A percentile compares a stretch with the other conserved stretches of the same genome.
Evolutionary conservation across 2,113 vertebrate genomes (phyloP).

Genomic region (Jacana jacana): DNA sequence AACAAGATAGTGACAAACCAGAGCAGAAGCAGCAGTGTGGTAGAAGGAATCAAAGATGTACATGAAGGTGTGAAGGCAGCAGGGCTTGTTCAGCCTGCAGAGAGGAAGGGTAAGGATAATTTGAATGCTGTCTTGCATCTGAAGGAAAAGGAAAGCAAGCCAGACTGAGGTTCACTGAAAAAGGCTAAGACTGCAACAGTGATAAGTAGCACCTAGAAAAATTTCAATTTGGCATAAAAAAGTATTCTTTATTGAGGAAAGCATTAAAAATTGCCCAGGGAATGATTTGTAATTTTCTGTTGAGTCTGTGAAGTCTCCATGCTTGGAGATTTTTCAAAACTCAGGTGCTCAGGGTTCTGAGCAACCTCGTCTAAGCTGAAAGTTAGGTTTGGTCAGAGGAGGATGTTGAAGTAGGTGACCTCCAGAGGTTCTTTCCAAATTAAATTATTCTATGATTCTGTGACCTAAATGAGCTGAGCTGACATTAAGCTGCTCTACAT

Average conservation of each 20-base stretch:
- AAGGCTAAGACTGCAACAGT: background rate
- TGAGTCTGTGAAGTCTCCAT: background rate
- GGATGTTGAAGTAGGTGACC: background rate
- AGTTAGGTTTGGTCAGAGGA: background rate
- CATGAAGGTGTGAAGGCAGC: background rate
- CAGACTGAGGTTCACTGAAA: background rate
- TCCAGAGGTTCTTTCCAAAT: background rate
- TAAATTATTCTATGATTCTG: background rate
- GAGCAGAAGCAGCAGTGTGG: background rate
- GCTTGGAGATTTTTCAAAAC: background rate
- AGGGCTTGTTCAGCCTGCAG: background rate
- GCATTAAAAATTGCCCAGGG: background rate
- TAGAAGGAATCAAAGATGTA: background rate
- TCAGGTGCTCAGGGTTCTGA: background rate
- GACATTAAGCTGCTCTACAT: background rate
- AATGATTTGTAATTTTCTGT: background rate
- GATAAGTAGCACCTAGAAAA: background rate
- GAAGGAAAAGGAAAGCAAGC: background rate
- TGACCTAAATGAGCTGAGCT: background rate
- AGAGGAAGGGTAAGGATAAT: background rate
- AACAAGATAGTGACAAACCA: background rate
- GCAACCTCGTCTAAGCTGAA: background rate
- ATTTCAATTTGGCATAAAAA: background rate
- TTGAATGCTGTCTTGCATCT: background rate
- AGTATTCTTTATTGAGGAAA: background rate